phyloP scores from a whole-genome alignment of 1,140 invertebrate genomes.

The Periplaneta americana region DNA sequence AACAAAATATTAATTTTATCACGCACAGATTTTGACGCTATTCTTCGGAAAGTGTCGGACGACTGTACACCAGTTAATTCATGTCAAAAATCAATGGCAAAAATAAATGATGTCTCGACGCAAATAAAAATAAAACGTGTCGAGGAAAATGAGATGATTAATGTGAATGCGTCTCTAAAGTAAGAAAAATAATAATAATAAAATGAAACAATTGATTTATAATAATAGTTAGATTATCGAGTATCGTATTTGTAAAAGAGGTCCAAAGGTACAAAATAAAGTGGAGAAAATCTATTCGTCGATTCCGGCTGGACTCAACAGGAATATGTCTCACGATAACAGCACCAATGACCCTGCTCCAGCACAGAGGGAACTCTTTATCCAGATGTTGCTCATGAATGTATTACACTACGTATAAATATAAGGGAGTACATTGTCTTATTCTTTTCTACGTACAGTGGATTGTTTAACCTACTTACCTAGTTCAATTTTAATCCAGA shows the following conservation, averaged over 20 bases:
- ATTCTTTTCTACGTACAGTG: not conserved
- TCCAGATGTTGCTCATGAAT: not conserved
- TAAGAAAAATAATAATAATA: not conserved
- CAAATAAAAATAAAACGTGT: too few relatives aligned
- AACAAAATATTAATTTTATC: too few relatives aligned
- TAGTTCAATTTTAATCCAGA: not conserved
- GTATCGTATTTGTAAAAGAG: not conserved
- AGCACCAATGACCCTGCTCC: not conserved
- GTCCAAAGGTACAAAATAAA: not conserved
- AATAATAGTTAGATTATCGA: not conserved
- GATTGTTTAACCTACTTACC: not conserved
- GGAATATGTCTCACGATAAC: not conserved
- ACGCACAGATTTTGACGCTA: too few relatives aligned
- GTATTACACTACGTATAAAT: not conserved
- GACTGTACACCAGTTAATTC: too few relatives aligned
- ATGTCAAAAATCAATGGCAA: too few relatives aligned
- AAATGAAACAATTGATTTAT: not conserved
- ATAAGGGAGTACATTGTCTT: not conserved
- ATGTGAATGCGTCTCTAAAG: not conserved
- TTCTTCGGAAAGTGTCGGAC: too few relatives aligned
- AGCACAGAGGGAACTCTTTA: not conserved
- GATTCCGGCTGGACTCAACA: not conserved
- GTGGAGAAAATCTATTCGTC: not conserved
- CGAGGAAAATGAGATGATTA: not conserved
- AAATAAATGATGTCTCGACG: too few relatives aligned